Conservation (phyloP, 2,888 invertebrate species). For the Tachina fera region DNA sequence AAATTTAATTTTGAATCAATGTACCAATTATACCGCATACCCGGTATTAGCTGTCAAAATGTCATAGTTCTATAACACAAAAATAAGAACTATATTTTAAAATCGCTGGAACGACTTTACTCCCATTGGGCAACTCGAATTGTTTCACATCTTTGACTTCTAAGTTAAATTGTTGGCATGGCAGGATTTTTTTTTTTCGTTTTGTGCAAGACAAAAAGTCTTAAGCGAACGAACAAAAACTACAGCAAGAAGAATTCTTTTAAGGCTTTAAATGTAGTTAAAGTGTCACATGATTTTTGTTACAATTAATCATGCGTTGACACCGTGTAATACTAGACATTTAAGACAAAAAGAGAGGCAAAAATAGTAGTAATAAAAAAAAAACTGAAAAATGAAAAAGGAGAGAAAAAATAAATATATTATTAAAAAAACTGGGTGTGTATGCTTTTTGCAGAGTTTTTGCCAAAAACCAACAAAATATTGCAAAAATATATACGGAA, state of each 20-base stretch:
- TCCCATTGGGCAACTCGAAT: no score
- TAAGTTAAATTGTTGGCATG: conserved; percentile 10
- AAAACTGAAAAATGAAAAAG: background rate
- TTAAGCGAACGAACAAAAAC: background rate
- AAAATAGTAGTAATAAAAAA: background rate
- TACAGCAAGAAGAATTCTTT: conserved; percentile 38
- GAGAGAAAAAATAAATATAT: background rate
- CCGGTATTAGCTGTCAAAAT: no score
- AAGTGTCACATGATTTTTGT: conserved; percentile 71
- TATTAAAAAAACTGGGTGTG: conserved; percentile 62
- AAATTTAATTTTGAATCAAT: no score
- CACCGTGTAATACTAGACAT: conserved; percentile 71
- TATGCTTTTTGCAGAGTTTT: background rate
- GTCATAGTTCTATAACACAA: no score
- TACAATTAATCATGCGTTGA: conserved; percentile 72
- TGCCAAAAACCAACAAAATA: background rate
- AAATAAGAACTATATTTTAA: no score
- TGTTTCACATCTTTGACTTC: background rate
- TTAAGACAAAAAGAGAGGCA: conserved; percentile 58
- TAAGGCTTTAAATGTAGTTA: conserved; percentile 60
- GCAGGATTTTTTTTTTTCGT: conserved; percentile 3
- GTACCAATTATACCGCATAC: no score
- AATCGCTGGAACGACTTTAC: no score
- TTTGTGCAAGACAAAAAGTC: background rate
- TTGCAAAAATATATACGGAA: conserved; percentile 1